phyloP scores from a whole-genome alignment of 64 coral and sea anemone species.

The Pocillopora damicornis region DNA sequence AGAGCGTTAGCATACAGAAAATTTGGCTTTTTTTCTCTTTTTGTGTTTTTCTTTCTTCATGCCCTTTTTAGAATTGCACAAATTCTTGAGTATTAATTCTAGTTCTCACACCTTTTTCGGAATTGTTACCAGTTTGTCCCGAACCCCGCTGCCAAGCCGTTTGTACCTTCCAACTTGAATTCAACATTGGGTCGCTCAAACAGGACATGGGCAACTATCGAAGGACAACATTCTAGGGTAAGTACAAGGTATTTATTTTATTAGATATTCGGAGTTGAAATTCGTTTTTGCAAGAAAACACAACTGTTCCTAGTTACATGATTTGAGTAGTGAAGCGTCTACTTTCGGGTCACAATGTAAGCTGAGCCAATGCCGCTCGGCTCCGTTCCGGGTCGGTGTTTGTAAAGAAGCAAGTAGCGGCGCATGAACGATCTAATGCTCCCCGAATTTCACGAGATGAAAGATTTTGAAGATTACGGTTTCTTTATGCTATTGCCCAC shows the following conservation, averaged over 20 bases:
- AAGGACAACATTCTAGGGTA: slow-evolving; percentile 32
- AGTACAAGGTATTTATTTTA: background rate
- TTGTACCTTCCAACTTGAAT: slow-evolving; percentile 87
- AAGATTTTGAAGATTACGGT: background rate
- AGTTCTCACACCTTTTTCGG: slow-evolving; percentile 5
- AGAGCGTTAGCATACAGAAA: background rate
- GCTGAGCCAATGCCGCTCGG: background rate
- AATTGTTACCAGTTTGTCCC: slow-evolving; percentile 70
- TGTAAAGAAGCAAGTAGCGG: background rate
- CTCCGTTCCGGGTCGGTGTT: background rate
- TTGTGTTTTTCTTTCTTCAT: background rate
- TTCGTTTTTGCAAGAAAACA: background rate
- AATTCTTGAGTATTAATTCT: background rate
- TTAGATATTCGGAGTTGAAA: background rate
- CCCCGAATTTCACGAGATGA: background rate
- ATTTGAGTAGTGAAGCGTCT: background rate
- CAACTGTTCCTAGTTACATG: background rate
- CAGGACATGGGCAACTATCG: slow-evolving; percentile 72
- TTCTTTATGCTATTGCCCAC: background rate
- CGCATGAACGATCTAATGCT: background rate
- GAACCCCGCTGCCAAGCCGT: slow-evolving; percentile 88
- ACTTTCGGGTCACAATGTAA: slow-evolving; percentile 1
- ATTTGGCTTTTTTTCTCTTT: background rate
- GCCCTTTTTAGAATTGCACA: background rate
- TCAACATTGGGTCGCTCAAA: slow-evolving; percentile 79